Base-by-base conservation (phyloP, 2,113 vertebrate species). In the Chlamydotis undulata region DNA sequence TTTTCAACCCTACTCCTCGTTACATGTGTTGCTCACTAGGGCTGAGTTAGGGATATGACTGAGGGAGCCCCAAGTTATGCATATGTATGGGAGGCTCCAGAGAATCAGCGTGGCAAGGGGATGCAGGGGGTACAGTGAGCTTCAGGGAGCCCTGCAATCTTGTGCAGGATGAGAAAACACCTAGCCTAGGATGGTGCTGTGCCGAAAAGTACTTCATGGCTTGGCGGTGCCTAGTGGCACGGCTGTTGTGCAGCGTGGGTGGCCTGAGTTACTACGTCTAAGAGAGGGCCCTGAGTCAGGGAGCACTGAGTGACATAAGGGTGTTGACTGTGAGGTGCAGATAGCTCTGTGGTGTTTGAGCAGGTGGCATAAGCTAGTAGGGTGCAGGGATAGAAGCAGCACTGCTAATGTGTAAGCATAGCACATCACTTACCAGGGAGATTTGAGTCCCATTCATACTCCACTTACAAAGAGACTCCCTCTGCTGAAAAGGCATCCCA, bases 21-120 rank as follows among this genome's bases (percentile, higher is more conserved):
- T 56, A 25, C 19, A n/a, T 29, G 17, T 22, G 5, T 77, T 87
- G 41, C 74, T 19, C 28, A 26, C 11, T 12, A 19, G 70, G 18
- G 37, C 67, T 75, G 26, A 67, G 26, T 43, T 45, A 35, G 16
- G 10, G 26, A 11, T 70, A 8, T 0, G 2, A 6, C 14, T 50
- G 65, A 63, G 47, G n/a, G 52, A 83, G 45, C 41, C 47, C 23
- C 1, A 18, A 7, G 31, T 50, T 28, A 22, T 0, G 1, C 1
- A 0, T 55, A 3, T 41, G 0, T 33, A 5, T 13, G 17, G n/a
- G 43, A 61, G 47, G 43, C 49, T 55, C 29, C 29, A 63, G 37
- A 61, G 31, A 76, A 33, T 39, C 33, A 29, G 19, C 0, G 0
- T 63, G 22, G n/a, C 19, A n/a, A 17, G 25, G 19, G 25, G 15